phyloP scores from a whole-genome alignment of 2,113 vertebrate genomes.

The Verasper variegatus region DNA sequence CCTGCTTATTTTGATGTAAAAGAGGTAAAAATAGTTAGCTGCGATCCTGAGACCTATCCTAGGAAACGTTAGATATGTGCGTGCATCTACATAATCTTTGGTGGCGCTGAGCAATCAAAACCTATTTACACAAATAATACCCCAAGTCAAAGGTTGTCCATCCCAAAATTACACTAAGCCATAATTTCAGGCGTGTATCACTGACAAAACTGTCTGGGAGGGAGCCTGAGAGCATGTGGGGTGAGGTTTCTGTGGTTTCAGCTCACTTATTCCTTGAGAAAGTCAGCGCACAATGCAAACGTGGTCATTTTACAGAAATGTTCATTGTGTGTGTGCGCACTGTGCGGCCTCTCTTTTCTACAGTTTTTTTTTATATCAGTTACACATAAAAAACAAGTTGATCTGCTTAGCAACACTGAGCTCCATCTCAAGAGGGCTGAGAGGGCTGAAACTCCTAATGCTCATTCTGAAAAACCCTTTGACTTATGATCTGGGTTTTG shows the following conservation, averaged over 20 bases:
- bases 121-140: slow-evolving; percentile 52
- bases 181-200: slow-evolving; percentile 43
- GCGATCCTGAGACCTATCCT: background rate
- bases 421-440: slow-evolving; percentile 50
- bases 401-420: slow-evolving; percentile 66
- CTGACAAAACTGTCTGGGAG: slow-evolving; percentile 49
- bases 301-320: slow-evolving; percentile 22
- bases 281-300: slow-evolving; percentile 23
- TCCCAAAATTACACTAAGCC: slow-evolving; percentile 34
- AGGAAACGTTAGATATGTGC: background rate
- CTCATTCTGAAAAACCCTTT: slow-evolving; percentile 10
- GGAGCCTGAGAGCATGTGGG: slow-evolving; percentile 32
- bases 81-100: background rate
- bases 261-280: slow-evolving; percentile 38
- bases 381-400: slow-evolving; percentile 62
- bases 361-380: slow-evolving; percentile 48
- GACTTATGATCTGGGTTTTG: slow-evolving; percentile 37
- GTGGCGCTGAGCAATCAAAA: slow-evolving; percentile 36
- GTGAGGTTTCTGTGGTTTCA: slow-evolving; percentile 58
- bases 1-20: background rate
- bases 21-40: background rate
- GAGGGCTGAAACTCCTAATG: slow-evolving; percentile 57
- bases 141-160: slow-evolving; percentile 28
- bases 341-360: background rate
- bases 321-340: background rate